Conservation (phyloP, 2,113 vertebrate species). For the Tauraco erythrolophus region DNA sequence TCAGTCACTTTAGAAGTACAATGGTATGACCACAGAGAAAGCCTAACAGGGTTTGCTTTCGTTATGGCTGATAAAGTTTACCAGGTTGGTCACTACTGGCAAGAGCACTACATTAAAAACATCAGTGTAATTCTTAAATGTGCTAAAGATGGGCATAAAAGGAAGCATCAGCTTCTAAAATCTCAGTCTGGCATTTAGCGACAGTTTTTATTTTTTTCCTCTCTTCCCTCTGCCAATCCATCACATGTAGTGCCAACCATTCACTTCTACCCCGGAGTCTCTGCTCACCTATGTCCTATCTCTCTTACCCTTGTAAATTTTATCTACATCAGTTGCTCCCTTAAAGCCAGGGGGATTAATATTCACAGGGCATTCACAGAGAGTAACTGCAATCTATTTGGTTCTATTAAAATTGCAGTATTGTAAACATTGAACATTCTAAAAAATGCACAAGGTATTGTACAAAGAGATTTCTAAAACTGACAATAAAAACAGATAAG, state of each 20-base stretch:
- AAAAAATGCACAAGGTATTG: background rate
- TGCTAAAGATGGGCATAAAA: background rate
- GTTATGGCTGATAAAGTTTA: background rate
- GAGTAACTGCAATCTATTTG: background rate
- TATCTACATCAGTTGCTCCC: background rate
- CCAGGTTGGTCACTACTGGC: background rate
- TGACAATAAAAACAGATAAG: background rate
- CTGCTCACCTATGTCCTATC: background rate
- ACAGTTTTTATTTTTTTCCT: background rate
- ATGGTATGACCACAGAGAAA: background rate
- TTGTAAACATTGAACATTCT: background rate
- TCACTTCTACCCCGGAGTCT: background rate
- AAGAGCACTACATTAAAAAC: background rate
- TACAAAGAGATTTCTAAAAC: background rate
- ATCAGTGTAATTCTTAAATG: background rate
- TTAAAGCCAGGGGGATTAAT: background rate
- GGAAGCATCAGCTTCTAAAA: background rate
- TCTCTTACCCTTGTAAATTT: background rate
- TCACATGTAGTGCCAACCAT: background rate
- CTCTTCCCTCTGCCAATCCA: background rate
- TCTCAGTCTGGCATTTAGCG: background rate
- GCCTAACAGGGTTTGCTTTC: background rate
- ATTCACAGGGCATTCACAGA: background rate
- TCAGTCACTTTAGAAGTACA: background rate
- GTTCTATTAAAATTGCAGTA: background rate